Evolutionary conservation across 2,113 vertebrate genomes (phyloP), one percentile per base, ranked within the genome.

Genomic region (Labrus mixtus): DNA sequence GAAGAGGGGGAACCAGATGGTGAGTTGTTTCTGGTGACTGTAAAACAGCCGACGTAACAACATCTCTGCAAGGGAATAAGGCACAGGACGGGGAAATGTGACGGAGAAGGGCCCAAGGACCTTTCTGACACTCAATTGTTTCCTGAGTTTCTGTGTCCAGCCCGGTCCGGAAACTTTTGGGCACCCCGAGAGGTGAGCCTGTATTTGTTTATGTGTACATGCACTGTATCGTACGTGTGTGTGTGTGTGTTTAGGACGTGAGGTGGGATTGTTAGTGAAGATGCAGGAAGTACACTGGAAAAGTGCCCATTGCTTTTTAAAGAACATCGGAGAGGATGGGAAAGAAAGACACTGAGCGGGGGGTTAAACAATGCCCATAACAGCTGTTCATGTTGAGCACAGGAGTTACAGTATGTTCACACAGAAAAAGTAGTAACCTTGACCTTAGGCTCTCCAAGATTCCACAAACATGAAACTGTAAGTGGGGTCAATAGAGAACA

Each of bases 1-100:
- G 86, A 91, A 92, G 69, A 86, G 46, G 20, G 72, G 88, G 85
- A 89, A 91, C 87, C 89, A 91, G 90, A 93, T 91, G 84, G 70
- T 76, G 79, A 67, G 56, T 59, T 88, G 82, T 85, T 84, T 73
- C 86, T 79, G 46, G 12, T 55, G 48, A 68, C 76, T 66, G 54
- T 80, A 74, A 74, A 84, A 78, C 65, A 61, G 75, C 59, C 20
- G n/a, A 69, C 12, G 23, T 36, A 73, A 81, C 71, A 85, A 73
- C 83, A 78, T 53, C 61, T 63, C 73, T 55, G 29, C 54, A 51
- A 61, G 68, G 33, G 69, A 54, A n/a, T n/a, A n/a, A 37, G 45
- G 55, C 2, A 41, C 58, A 57, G 68, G 66, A 70, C 11, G 8
- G 57, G 76, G 76, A 90, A 87, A 84, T 43, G 62, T 25, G 50